Evolutionary conservation across 2,797 vertebrate species (phyloP).

Genomic region (Gambusia yucatana): DNA sequence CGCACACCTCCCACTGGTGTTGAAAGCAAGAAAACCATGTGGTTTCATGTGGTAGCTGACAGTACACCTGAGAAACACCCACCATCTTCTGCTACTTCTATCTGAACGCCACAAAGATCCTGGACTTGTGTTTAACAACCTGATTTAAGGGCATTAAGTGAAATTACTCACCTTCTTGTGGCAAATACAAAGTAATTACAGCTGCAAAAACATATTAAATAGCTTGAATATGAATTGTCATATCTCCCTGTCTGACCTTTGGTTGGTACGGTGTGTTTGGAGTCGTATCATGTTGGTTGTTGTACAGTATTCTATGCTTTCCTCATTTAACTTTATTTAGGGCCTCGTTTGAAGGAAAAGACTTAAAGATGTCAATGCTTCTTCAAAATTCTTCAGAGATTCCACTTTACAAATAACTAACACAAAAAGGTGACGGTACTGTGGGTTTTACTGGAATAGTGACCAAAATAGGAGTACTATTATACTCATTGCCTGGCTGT

Average conservation of each 20-base stretch:
- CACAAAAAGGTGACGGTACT: background rate
- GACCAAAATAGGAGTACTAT: background rate
- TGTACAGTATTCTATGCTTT: background rate
- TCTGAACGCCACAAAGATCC: background rate
- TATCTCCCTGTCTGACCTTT: background rate
- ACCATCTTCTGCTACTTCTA: conserved; percentile 7
- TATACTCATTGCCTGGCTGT: conserved; percentile 55
- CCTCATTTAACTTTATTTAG: background rate
- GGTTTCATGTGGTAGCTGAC: conserved; percentile 24
- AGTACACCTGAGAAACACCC: conserved; percentile 38
- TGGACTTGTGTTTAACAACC: background rate
- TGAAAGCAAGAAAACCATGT: conserved; percentile 23
- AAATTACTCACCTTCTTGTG: background rate
- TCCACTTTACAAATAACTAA: background rate
- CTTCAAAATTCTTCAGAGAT: background rate
- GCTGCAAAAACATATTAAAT: background rate
- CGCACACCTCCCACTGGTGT: conserved; percentile 38
- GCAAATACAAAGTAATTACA: background rate
- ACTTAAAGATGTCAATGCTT: background rate
- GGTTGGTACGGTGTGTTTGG: background rate
- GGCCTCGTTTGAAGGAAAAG: background rate
- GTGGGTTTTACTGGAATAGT: background rate
- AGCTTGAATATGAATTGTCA: background rate
- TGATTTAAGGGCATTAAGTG: background rate
- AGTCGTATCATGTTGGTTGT: background rate